Evolutionary conservation across 2,888 invertebrate species (phyloP).

Genomic region (Sericinus montela): DNA sequence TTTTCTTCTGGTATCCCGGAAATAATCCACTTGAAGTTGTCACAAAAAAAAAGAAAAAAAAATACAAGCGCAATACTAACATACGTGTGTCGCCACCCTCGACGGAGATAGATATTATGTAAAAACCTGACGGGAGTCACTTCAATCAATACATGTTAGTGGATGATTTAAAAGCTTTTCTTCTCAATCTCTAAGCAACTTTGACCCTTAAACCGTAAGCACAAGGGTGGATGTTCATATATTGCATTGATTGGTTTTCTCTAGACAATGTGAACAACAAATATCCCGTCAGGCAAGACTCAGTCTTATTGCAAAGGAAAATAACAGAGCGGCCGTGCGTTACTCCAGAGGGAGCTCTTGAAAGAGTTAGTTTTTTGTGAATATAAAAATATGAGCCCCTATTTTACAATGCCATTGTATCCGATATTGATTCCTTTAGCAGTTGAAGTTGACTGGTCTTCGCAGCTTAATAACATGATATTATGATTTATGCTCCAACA

Average conservation of each 20-base stretch:
- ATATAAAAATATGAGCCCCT: constrained; percentile 78
- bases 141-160: constrained; percentile 78
- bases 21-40: no score
- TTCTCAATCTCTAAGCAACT: constrained; percentile 35
- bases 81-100: constrained; percentile 55
- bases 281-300: constrained; percentile 50
- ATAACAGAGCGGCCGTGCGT: constrained; percentile 37
- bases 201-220: constrained; percentile 32
- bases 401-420: constrained; percentile 75
- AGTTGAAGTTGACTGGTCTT: constrained; percentile 68
- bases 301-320: constrained; percentile 44
- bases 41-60: neutral
- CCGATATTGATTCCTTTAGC: constrained; percentile 76
- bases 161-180: constrained; percentile 73
- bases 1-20: no score
- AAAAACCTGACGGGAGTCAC: constrained; percentile 76
- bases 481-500: constrained; percentile 51
- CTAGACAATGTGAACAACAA: constrained; percentile 60
- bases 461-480: constrained; percentile 67
- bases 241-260: constrained; percentile 40
- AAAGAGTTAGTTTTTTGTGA: constrained; percentile 76
- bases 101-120: constrained; percentile 74
- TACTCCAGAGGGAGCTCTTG: constrained; percentile 43
- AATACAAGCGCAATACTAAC: constrained; percentile 21
- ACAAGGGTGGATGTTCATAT: constrained; percentile 36